Conservation (phyloP, 2,888 invertebrate species). For the Osmoderma eremita region DNA sequence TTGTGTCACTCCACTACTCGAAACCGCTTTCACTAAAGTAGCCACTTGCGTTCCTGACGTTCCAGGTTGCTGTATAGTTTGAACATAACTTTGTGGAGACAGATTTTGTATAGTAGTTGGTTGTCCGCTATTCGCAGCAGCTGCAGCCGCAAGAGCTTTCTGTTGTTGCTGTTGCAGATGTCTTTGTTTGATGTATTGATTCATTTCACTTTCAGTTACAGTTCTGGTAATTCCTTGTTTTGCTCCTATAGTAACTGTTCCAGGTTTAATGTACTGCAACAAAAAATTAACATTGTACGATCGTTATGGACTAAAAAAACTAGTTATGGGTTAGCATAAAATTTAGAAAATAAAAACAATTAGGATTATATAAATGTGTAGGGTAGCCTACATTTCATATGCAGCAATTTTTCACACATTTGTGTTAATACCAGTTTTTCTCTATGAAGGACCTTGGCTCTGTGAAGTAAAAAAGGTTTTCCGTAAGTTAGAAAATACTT, state of each 20-base stretch:
- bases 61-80: slow-evolving; percentile 65
- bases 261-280: slow-evolving; percentile 60
- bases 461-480: too few species aligned
- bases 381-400: too few species aligned
- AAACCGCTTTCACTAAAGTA: slow-evolving; percentile 72
- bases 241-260: slow-evolving; percentile 59
- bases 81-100: slow-evolving; percentile 60
- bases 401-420: too few species aligned
- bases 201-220: slow-evolving; percentile 67
- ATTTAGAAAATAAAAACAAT: too few species aligned
- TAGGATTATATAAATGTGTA: too few species aligned
- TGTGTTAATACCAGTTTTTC: too few species aligned
- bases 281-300: slow-evolving; percentile 18
- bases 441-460: too few species aligned
- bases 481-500: too few species aligned
- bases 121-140: slow-evolving; percentile 55
- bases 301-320: too few species aligned
- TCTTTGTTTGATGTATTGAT: slow-evolving; percentile 65
- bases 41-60: slow-evolving; percentile 69
- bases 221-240: slow-evolving; percentile 61
- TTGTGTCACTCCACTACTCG: slow-evolving; percentile 61
- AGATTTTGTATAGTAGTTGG: slow-evolving; percentile 58
- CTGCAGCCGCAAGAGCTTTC: slow-evolving; percentile 52
- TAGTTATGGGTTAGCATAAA: too few species aligned
- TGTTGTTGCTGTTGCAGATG: slow-evolving; percentile 60